Conservation (phyloP, 2,888 invertebrate species). For the Tricholauxania praeusta region DNA sequence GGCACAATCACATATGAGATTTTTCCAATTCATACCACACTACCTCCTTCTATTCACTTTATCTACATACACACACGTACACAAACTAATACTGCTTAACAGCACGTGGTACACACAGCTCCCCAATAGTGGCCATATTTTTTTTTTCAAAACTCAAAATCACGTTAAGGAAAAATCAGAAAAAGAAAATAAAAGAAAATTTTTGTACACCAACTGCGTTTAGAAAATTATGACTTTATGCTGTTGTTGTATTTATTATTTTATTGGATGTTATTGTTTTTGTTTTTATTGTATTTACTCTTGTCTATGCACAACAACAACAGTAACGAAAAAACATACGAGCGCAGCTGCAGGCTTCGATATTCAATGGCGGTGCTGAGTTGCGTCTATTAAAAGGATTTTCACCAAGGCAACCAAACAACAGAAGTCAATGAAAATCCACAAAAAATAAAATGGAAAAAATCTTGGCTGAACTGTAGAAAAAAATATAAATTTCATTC, state of each 20-base stretch:
- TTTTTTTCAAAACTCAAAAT: too few relatives aligned
- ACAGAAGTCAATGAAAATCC: constrained; percentile 20
- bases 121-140: too few relatives aligned
- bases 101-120: too few relatives aligned
- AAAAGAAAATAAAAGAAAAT: background rate
- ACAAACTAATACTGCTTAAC: too few relatives aligned
- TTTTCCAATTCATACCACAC: background rate
- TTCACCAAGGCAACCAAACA: constrained; percentile 48
- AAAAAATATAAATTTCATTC: constrained; percentile 21
- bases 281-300: constrained; percentile 14
- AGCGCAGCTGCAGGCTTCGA: constrained; percentile 29
- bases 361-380: constrained; percentile 37
- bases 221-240: constrained; percentile 24
- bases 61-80: too few relatives aligned
- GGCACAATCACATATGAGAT: constrained; percentile 11
- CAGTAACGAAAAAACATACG: background rate
- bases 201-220: constrained; percentile 2
- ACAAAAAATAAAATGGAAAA: constrained; percentile 18
- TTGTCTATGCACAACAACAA: constrained; percentile 13
- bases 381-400: constrained; percentile 46
- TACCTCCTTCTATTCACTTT: too few relatives aligned
- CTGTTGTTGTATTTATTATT: constrained; percentile 22
- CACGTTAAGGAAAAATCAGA: background rate
- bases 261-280: constrained; percentile 31
- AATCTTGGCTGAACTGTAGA: background rate